Evolutionary conservation across 2,113 vertebrate species (phyloP).

Genomic region (Edolisoma coerulescens): DNA sequence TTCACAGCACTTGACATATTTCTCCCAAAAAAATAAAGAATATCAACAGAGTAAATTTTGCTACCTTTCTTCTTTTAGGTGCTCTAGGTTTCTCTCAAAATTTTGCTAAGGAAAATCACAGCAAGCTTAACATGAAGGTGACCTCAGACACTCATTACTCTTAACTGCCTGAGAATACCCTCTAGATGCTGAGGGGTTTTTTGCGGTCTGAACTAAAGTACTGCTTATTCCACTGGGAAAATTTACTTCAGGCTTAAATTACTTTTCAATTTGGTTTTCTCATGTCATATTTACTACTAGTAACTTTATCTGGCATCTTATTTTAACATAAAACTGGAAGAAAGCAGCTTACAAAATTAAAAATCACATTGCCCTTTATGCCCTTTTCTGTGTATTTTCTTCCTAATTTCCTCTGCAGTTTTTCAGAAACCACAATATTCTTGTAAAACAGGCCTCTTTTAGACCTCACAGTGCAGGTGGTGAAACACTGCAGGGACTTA

Average conservation of each 20-base stretch:
- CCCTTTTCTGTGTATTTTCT: not conserved
- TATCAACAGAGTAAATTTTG: not conserved
- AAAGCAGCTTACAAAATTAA: conserved; percentile 27
- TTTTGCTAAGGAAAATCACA: not conserved
- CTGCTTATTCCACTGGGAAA: not conserved
- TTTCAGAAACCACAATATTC: not conserved
- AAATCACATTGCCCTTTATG: not conserved
- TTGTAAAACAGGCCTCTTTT: not conserved
- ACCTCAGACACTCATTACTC: not conserved
- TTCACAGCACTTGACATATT: not conserved
- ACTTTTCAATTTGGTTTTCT: conserved; percentile 17
- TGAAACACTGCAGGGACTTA: not conserved
- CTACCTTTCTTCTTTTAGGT: not conserved
- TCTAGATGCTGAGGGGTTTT: not conserved
- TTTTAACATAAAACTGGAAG: not conserved
- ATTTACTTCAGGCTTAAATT: conserved; percentile 38
- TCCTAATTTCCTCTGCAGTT: not conserved
- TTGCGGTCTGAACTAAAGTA: not conserved
- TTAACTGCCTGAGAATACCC: not conserved
- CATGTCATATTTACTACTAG: not conserved
- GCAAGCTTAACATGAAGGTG: not conserved
- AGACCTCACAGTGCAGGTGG: not conserved
- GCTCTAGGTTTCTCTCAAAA: not conserved
- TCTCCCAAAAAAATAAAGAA: not conserved
- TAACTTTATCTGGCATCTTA: conserved; percentile 33